A percentile compares a stretch with the other conserved stretches of the same genome.
Evolutionary conservation across 2,797 vertebrate species (phyloP).

Genomic region (Paguma larvata): DNA sequence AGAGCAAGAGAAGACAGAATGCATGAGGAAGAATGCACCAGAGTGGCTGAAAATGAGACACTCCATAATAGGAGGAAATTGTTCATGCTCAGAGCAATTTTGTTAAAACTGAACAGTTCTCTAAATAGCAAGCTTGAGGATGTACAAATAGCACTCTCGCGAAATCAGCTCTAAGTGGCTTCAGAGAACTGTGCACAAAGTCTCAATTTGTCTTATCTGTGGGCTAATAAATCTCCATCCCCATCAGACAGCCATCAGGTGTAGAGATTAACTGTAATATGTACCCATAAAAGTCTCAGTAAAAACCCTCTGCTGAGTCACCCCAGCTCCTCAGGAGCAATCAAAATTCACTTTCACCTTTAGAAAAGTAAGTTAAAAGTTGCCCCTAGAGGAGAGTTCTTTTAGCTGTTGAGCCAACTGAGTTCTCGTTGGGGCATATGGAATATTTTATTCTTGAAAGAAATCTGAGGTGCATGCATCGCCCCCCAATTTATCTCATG

Average conservation of each 20-base stretch:
- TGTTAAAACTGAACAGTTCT: constrained; percentile 49
- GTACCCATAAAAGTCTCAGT: constrained; percentile 59
- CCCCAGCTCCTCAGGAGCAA: constrained; percentile 40
- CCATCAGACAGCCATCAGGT: constrained; percentile 52
- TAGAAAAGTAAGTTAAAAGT: constrained; percentile 58
- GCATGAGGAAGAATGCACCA: neutral
- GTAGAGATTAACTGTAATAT: constrained; percentile 23
- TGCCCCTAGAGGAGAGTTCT: constrained; percentile 29
- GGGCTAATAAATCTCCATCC: constrained; percentile 66
- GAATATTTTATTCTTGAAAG: constrained; percentile 36
- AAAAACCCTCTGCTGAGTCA: constrained; percentile 66
- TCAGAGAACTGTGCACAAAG: constrained; percentile 73
- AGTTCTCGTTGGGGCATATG: constrained; percentile 1
- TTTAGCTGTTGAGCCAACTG: constrained; percentile 57
- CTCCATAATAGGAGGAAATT: constrained; percentile 34
- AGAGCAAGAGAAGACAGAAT: neutral
- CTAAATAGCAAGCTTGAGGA: constrained; percentile 62
- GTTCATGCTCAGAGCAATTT: constrained; percentile 62
- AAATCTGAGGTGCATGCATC: neutral
- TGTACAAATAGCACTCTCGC: constrained; percentile 68
- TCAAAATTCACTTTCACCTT: constrained; percentile 65
- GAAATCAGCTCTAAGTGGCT: constrained; percentile 75
- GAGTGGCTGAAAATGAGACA: constrained; percentile 43
- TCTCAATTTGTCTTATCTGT: constrained; percentile 66
- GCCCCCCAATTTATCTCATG: neutral